Conservation (phyloP, 2,797 vertebrate genomes). For the Myripristis jacobus region DNA sequence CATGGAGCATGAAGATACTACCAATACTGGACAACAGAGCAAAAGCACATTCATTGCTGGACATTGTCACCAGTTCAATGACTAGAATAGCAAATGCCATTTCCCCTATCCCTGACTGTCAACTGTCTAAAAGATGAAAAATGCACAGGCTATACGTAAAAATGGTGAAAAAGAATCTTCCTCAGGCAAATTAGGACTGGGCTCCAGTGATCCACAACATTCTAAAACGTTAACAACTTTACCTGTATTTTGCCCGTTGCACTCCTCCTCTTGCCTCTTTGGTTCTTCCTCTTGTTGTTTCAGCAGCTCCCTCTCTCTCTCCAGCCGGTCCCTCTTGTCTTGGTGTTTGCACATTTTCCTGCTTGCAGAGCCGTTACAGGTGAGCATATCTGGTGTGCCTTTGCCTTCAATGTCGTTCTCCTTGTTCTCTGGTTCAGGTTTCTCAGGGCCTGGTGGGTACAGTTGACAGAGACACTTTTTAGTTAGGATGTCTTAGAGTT, state of each 20-base stretch:
- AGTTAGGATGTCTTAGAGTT: not conserved
- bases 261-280: slow-evolving; percentile 69
- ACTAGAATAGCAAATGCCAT: too few species aligned
- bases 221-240: too few species aligned
- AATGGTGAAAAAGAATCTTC: too few species aligned
- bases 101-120: too few species aligned
- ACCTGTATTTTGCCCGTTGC: slow-evolving; percentile 34
- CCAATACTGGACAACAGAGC: too few species aligned
- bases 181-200: too few species aligned
- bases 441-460: slow-evolving; percentile 46
- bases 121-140: too few species aligned
- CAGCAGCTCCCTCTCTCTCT: slow-evolving; percentile 80
- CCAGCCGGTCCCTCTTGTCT: slow-evolving; percentile 77
- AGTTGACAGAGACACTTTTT: not conserved
- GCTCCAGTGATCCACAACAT: too few species aligned
- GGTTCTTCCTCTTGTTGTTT: slow-evolving; percentile 64
- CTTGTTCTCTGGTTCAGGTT: slow-evolving; percentile 51
- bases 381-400: slow-evolving; percentile 67
- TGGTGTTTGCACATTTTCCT: slow-evolving; percentile 84
- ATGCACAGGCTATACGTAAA: too few species aligned
- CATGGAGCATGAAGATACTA: too few species aligned
- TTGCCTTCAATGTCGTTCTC: slow-evolving; percentile 68
- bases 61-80: too few species aligned
- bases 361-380: slow-evolving; percentile 71
- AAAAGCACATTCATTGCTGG: too few species aligned